Evolutionary conservation across 1,140 invertebrate species (phyloP), one percentile per base, ranked within the genome.

Genomic region (Trichonephila clavata): DNA sequence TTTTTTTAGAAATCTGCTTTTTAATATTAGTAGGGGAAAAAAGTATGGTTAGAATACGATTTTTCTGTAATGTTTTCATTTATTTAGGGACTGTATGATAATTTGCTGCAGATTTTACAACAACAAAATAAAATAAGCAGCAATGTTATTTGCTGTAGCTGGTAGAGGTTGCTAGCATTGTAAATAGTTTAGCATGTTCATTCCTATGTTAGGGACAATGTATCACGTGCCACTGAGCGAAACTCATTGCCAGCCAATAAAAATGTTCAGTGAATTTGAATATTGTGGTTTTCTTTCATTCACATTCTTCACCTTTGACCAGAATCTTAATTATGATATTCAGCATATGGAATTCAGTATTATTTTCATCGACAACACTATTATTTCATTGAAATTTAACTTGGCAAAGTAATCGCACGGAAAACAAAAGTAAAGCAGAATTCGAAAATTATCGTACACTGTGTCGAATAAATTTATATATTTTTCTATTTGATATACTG

Each of bases 191-290:
- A 92, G 91, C 91, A 92, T 92, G 61, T 92, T 92, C 81, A 92
- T 92, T 92, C 91, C 91, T 83, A 86, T 92, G 81, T 92, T 83
- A 92, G 91, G 91, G 91, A 92, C 63, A 92, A 65, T 92, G 91
- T 92, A 92, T 84, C 61, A 86, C 86, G 91, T 92, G 91, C 91
- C 91, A 92, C 91, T 92, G 91, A 92, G 90, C 90, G 27, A 84
- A 39, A 92, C 91, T 92, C 91, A 92, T 92, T 92, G 91, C 91
- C 91, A 92, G 91, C 91, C 83, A 92, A 92, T 92, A 92, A 92
- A 50, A 92, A 27, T 92, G 91, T 92, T 92, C 91, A 92, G 91
- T 92, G 91, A 77, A 63, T 92, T 92, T 92, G 91, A 92, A 86
- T 57, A 43, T 59, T 81, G 71, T 80, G 21, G 57, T 20, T 21